phyloP scores from a whole-genome alignment of 2,113 vertebrate genomes.

The Trogon surrucura region DNA sequence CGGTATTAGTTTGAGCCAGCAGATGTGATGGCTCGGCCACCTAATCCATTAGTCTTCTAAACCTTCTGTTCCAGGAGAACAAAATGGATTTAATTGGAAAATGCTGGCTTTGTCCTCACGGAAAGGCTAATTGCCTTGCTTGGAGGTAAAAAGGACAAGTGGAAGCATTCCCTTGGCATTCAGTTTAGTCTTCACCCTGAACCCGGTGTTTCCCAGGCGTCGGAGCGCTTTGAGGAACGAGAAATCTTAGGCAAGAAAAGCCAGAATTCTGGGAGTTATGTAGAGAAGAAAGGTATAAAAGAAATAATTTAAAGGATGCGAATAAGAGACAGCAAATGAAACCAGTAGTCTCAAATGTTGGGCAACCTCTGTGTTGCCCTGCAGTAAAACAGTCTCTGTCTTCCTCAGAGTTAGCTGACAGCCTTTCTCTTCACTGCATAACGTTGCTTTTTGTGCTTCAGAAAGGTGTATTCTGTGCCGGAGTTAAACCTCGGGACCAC shows the following conservation, averaged over 20 bases:
- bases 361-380: background rate
- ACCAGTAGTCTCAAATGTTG: background rate
- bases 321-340: background rate
- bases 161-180: background rate
- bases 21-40: background rate
- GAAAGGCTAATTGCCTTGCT: background rate
- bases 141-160: background rate
- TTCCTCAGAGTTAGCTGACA: too few relatives aligned
- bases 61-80: background rate
- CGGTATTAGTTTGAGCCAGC: background rate
- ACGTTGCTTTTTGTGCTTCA: rapidly evolving
- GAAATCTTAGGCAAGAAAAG: background rate
- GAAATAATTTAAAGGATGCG: background rate
- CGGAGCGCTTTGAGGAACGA: rapidly evolving
- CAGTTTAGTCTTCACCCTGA: rapidly evolving
- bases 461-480: rapidly evolving
- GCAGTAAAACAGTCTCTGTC: background rate
- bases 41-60: background rate
- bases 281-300: background rate
- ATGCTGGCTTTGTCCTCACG: background rate
- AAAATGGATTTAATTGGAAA: background rate
- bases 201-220: background rate
- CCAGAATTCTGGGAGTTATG: background rate
- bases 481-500: rapidly evolving
- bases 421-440: rapidly evolving